Percentiles rank a stretch among this genome's conserved stretches.
These are phyloP conservation scores for Prietella phreatophila DNA, from an alignment of 2,113 vertebrate genomes.

Conservation along the genomic window DNA sequence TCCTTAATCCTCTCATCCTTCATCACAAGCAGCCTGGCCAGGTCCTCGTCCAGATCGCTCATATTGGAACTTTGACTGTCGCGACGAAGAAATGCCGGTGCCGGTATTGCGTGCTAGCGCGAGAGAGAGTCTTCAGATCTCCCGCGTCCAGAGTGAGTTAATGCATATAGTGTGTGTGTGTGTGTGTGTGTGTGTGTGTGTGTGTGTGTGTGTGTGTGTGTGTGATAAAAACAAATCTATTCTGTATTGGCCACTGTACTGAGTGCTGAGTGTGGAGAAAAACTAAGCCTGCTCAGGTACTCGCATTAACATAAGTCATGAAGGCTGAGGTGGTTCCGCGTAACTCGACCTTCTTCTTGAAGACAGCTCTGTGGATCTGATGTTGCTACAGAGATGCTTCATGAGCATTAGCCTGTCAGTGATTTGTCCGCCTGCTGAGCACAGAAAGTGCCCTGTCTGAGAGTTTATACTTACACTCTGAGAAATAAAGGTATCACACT, in stretches of 20 bases:
- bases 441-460: not conserved
- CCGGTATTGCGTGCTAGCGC: not conserved
- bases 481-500: not conserved
- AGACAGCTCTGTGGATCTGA: conserved; percentile 14
- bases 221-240: not conserved
- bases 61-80: conserved; percentile 62
- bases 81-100: not conserved
- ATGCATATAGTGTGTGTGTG: conserved; percentile 23
- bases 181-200: not conserved
- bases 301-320: conserved; percentile 78
- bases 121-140: not conserved
- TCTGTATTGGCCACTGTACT: not conserved
- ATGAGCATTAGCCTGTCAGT: not conserved
- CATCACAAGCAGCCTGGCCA: conserved; percentile 78
- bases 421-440: not conserved
- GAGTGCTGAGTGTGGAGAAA: not conserved
- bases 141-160: not conserved
- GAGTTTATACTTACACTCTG: not conserved
- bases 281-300: not conserved
- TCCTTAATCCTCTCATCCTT: conserved; percentile 84
- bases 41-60: conserved; percentile 82
- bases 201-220: not conserved
- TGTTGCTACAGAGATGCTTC: not conserved
- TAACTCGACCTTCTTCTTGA: conserved; percentile 69
- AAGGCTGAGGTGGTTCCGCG: conserved; percentile 77